phyloP scores from a whole-genome alignment of 2,797 vertebrate species.

The Coregonus ussuriensis region DNA sequence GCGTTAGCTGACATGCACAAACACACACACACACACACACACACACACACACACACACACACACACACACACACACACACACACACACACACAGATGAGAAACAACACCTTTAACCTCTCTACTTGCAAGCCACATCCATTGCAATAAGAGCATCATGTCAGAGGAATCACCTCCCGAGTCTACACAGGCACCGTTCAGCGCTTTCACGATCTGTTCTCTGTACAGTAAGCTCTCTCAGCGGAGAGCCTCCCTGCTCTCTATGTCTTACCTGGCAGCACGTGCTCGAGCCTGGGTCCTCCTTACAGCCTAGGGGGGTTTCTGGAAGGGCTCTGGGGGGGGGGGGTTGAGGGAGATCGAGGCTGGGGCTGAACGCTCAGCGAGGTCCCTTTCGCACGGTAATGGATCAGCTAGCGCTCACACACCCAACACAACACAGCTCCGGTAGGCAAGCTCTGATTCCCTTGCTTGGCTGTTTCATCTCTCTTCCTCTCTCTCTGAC shows the following conservation, averaged over 20 bases:
- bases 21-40: conserved; percentile 22
- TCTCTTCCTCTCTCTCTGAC: conserved; percentile 21
- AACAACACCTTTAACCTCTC: not conserved
- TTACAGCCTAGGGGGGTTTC: conserved; percentile 63
- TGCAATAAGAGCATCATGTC: conserved; percentile 24
- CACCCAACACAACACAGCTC: conserved; percentile 61
- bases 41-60: not conserved
- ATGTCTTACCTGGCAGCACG: conserved; percentile 70
- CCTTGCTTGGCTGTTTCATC: conserved; percentile 27
- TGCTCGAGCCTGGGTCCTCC: conserved; percentile 61
- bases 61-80: conserved; percentile 21
- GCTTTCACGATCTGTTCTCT: conserved; percentile 20
- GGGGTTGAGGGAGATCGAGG: conserved; percentile 44
- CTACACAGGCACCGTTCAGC: conserved; percentile 5
- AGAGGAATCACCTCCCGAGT: not conserved
- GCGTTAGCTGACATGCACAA: conserved; percentile 10
- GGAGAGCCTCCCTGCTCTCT: not conserved
- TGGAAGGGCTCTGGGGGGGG: conserved; percentile 40
- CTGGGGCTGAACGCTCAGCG: conserved; percentile 54
- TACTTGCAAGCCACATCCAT: conserved; percentile 10
- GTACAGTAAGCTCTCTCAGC: conserved; percentile 10
- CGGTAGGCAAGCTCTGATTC: conserved; percentile 49
- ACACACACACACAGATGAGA: conserved; percentile 1
- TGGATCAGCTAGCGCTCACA: conserved; percentile 62
- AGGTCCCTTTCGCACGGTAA: conserved; percentile 51